Evolutionary conservation across 2,113 vertebrate genomes (phyloP), one percentile per base, ranked within the genome.

Genomic region (Centropus unirufus): DNA sequence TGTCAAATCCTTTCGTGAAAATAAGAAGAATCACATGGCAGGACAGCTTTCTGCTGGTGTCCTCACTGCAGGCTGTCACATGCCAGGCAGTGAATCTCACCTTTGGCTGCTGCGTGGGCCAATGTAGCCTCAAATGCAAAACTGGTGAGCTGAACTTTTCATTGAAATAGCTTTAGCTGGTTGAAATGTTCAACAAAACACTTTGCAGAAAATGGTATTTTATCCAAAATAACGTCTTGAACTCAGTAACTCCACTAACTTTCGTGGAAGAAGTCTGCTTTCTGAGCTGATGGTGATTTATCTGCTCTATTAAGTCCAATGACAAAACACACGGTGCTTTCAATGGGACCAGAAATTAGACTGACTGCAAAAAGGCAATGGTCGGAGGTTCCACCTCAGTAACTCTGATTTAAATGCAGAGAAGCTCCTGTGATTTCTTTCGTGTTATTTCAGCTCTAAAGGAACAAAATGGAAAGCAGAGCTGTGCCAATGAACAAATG

Each of bases 391-490:
- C 83, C 90, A 83, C 83, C 85, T 93, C 68, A 44, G 68, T 36
- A 77, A 44, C 55, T 93, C 79, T 54, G 76, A 88, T 85, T 92
- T 83, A 95, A 93, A 95, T 81, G 88, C 92, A 90, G 87, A 49
- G 64, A 77, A 75, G 72, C 40, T 89, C 79, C 67, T 68, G 57
- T 49, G 78, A 36, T 68, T 91, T 44, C 68, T 90, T 80, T 46
- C 80, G 68, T 70, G 47, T 83, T 92, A 81, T 83, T 93, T 90
- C 83, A 83, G 76, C 76, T 88, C 52, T 44, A 55, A 73, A 88
- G 42, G 73, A 78, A 74, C 0, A 6, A 63, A 70, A 67, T 3
- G 32, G 29, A 83, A 14, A 89, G 83, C 40, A 55, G 75, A 83
- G 29, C 87, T 74, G 27, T 68, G 73, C 68, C 64, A 22, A 11